Percentiles rank a stretch among this genome's conserved stretches.
Conservation (phyloP, 2,797 vertebrate species). For the Forpus xanthops region DNA sequence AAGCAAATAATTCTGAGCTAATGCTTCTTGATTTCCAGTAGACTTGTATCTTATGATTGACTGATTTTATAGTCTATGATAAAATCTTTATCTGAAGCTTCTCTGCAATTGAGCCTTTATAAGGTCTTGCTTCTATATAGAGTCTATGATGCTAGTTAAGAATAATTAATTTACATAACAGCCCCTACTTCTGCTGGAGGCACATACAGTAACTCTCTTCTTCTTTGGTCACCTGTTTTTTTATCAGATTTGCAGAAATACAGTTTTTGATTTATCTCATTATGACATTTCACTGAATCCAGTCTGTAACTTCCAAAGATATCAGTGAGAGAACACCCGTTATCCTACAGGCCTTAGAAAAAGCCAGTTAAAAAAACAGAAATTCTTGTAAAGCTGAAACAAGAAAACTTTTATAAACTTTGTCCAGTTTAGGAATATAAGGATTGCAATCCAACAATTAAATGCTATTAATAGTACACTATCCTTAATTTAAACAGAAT, state of each 20-base stretch:
- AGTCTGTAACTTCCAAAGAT: background rate
- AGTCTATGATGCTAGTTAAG: background rate
- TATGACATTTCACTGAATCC: background rate
- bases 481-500: background rate
- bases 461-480: background rate
- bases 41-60: background rate
- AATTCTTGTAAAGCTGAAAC: background rate
- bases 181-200: background rate
- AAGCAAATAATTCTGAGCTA: background rate
- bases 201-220: background rate
- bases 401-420: background rate
- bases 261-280: background rate
- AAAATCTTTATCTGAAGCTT: background rate
- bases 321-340: background rate
- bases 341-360: background rate
- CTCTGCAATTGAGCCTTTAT: background rate
- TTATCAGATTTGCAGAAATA: background rate
- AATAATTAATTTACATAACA: background rate
- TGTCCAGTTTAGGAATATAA: background rate
- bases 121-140: background rate
- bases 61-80: background rate
- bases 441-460: background rate
- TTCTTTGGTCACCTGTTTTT: background rate
- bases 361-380: background rate
- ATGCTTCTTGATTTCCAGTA: background rate